Base-by-base conservation (phyloP, 1,140 invertebrate species). In the Callitettix versicolor region DNA sequence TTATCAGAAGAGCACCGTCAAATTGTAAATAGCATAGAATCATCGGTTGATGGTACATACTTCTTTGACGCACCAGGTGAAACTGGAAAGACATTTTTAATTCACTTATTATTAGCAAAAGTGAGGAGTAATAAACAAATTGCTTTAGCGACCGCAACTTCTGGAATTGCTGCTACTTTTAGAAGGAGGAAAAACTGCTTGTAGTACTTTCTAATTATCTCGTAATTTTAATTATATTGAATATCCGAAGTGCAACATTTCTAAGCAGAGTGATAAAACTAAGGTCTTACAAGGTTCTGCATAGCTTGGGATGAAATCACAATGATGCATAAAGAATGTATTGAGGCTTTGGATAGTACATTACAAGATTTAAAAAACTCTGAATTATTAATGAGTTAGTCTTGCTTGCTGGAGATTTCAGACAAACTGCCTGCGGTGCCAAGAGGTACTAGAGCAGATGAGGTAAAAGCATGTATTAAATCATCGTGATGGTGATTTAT, bases 121-220 rank as follows among this genome's bases (percentile, higher is more conserved):
- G 18, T 67, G 1, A 59, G 63, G 56, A 53, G 36, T 9, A 2
- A 59, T 20, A 54, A 60, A 22, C 49, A 56, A 51, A 59, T 64
- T 44, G 64, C 66, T 20, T 21, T 70, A 9, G 65, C 66, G n/a
- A 59, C 68, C 6, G 70, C 72, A 11, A 71, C 64, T 33, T 68
- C 69, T 17, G 71, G 71, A 15, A 71, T 76, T 33, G 71, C 70
- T 14, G 67, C 70, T 17, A 71, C 65, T 6, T 55, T 73, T 5
- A 46, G 49, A 59, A 9, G 61, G 66, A 26, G 73, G 70, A 15
- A 56, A 60, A 60, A 76, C 71, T 5, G 65, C 65, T 11, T 71
- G 76, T 62, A 68, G 66, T 18, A 51, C 56, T 15, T 67, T 75
- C 20, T 65, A 67, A 59, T 41, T 71, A 17, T 66, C 68, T 51